phyloP scores from a whole-genome alignment of 2,113 vertebrate species.

The Anguilla japonica region DNA sequence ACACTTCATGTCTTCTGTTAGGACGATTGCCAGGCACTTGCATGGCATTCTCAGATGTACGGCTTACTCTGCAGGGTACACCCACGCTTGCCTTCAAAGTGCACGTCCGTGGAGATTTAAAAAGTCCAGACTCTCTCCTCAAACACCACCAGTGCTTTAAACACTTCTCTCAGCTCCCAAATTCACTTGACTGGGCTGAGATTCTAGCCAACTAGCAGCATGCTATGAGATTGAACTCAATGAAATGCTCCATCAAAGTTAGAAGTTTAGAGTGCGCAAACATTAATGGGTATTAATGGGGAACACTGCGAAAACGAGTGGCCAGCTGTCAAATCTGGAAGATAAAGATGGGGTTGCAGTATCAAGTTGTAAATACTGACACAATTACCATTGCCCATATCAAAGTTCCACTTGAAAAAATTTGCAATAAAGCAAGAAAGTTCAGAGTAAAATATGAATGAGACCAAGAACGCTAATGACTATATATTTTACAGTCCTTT shows the following conservation, averaged over 20 bases:
- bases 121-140: slow-evolving; percentile 56
- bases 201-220: slow-evolving; percentile 46
- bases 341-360: background rate
- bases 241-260: background rate
- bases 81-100: background rate
- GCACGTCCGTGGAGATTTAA: slow-evolving; percentile 25
- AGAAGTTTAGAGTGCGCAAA: background rate
- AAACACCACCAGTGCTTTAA: slow-evolving; percentile 53
- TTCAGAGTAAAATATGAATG: background rate
- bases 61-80: background rate
- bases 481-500: background rate
- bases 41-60: background rate
- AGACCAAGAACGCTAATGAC: background rate
- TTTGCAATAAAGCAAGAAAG: background rate
- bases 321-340: background rate
- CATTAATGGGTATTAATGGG: background rate
- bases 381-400: background rate
- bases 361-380: background rate
- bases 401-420: background rate
- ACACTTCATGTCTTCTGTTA: background rate
- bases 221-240: slow-evolving; percentile 42
- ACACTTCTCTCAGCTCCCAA: slow-evolving; percentile 47
- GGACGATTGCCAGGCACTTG: background rate
- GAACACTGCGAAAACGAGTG: background rate
- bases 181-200: slow-evolving; percentile 36